Percentiles rank a stretch among this genome's conserved stretches.
phyloP scores from a whole-genome alignment of 2,888 invertebrate genomes.

The Papilio demoleus region DNA sequence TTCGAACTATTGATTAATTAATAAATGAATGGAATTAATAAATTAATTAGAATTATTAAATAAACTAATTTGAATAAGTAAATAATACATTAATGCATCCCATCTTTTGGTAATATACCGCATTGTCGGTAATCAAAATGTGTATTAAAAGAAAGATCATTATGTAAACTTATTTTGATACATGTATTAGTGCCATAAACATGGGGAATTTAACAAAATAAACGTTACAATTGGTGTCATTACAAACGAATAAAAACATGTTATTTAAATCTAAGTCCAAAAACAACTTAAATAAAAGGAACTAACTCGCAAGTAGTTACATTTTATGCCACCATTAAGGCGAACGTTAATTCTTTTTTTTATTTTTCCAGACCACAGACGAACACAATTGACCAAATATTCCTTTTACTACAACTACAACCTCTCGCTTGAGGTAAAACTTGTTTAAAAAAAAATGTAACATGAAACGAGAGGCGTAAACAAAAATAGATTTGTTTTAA shows the following conservation, averaged over 20 bases:
- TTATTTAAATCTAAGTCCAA: constrained; percentile 15
- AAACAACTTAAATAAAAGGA: constrained; percentile 34
- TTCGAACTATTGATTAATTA: too few species aligned
- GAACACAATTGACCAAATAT: constrained; percentile 35
- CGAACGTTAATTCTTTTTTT: constrained; percentile 40
- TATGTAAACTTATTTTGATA: too few species aligned
- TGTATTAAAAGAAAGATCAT: too few species aligned
- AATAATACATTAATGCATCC: not conserved
- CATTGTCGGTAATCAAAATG: too few species aligned
- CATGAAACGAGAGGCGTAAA: too few species aligned
- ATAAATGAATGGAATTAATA: too few species aligned
- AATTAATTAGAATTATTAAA: too few species aligned
- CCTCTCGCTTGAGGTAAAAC: constrained; percentile 7
- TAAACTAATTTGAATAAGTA: too few species aligned
- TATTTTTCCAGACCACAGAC: constrained; percentile 32
- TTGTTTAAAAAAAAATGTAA: constrained; percentile 12
- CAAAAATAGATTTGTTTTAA: not conserved
- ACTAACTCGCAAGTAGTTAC: constrained; percentile 36
- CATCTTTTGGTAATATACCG: not conserved
- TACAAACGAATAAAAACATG: not conserved
- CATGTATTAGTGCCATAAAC: too few species aligned
- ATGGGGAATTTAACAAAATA: too few species aligned
- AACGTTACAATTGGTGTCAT: not conserved
- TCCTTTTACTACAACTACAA: constrained; percentile 30
- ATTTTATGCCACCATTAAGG: constrained; percentile 41